Evolutionary conservation across 2,888 invertebrate species (phyloP).

Genomic region (Rhodophaea formosa): DNA sequence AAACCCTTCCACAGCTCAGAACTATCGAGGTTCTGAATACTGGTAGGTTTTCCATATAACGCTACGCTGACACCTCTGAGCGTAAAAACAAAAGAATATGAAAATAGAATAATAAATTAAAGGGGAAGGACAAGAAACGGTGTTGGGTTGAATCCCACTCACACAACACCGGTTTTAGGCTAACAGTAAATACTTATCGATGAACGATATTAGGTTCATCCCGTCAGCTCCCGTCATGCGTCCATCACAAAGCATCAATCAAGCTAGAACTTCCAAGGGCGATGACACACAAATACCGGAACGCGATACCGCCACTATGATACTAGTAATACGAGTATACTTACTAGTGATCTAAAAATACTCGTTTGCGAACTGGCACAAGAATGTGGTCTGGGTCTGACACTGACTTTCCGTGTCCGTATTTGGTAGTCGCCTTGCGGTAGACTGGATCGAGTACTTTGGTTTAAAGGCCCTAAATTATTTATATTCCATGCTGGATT

Average conservation of each 20-base stretch:
- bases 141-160: too few relatives aligned
- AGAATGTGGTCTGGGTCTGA: conserved; percentile 17
- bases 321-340: not conserved
- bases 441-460: not conserved
- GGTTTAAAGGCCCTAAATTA: not conserved
- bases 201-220: not conserved
- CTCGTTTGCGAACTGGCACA: not conserved
- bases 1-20: too few relatives aligned
- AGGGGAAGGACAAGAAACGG: too few relatives aligned
- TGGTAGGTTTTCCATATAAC: too few relatives aligned
- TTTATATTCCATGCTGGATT: too few relatives aligned
- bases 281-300: conserved; percentile 1
- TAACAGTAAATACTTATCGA: too few relatives aligned
- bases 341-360: conserved; percentile 9
- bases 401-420: conserved; percentile 16
- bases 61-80: too few relatives aligned
- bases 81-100: too few relatives aligned
- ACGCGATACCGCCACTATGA: not conserved
- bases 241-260: conserved; percentile 7
- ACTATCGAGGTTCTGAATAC: too few relatives aligned
- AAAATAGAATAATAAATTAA: too few relatives aligned
- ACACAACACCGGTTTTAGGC: too few relatives aligned
- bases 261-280: not conserved
- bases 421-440: conserved; percentile 12
- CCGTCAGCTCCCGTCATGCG: not conserved